Evolutionary conservation across 2,113 vertebrate genomes (phyloP).

Genomic region (Hydrolagus affinis): DNA sequence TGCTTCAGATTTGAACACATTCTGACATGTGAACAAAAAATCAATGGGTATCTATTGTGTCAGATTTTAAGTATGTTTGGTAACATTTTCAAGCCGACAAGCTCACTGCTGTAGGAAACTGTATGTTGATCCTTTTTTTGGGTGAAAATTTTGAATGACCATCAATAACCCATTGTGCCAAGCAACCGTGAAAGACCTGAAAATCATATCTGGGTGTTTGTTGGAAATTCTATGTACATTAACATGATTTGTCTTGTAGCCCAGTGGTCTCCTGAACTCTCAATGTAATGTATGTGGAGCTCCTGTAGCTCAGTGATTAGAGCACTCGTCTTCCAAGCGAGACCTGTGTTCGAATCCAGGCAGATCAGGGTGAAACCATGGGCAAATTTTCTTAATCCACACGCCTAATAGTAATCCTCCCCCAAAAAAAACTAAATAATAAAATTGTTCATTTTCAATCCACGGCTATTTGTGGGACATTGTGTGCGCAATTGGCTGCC

Average conservation of each 20-base stretch:
- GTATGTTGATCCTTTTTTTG: neutral
- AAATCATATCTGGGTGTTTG: neutral
- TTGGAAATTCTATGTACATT: neutral
- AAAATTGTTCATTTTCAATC: too few relatives aligned
- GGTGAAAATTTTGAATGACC: neutral
- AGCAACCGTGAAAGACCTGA: neutral
- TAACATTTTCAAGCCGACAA: neutral
- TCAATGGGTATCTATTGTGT: neutral
- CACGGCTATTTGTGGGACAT: too few relatives aligned
- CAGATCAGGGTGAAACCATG: too few relatives aligned
- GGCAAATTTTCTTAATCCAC: too few relatives aligned
- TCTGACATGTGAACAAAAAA: neutral
- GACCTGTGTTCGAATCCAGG: too few relatives aligned
- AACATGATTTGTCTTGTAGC: neutral
- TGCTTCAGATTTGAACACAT: neutral
- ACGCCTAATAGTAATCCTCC: too few relatives aligned
- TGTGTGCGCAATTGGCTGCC: too few relatives aligned
- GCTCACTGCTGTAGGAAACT: neutral
- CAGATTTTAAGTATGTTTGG: neutral
- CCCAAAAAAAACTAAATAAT: too few relatives aligned
- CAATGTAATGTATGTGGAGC: too few relatives aligned
- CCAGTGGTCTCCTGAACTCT: neutral
- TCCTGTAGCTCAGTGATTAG: too few relatives aligned
- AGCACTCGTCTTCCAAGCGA: too few relatives aligned
- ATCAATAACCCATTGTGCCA: neutral